Conservation (phyloP, 1,140 invertebrate species). For the Trichogramma pretiosum region DNA sequence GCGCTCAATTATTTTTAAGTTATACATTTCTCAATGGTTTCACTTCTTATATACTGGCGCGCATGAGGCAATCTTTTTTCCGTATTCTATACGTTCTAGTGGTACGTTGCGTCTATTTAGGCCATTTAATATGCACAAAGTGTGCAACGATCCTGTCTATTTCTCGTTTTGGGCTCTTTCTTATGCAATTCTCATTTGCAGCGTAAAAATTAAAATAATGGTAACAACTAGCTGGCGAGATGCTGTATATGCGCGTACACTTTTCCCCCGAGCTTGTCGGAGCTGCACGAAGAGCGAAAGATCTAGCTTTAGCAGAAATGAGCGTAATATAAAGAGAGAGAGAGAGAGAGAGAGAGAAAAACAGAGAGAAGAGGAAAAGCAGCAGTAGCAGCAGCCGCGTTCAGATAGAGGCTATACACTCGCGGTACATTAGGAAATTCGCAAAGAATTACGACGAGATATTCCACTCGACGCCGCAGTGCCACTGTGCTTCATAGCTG, state of each 20-base stretch:
- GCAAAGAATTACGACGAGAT: slow-evolving; percentile 26
- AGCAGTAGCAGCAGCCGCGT: neutral
- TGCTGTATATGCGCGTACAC: too few species aligned
- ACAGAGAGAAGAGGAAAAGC: neutral
- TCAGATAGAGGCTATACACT: neutral
- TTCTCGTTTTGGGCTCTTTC: too few species aligned
- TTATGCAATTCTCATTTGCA: slow-evolving; percentile 8
- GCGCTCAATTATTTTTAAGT: too few species aligned
- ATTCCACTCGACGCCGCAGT: slow-evolving; percentile 12
- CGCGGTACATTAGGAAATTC: slow-evolving; percentile 25
- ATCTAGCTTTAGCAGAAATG: neutral
- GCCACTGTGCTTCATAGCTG: too few species aligned
- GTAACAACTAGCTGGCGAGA: slow-evolving; percentile 7
- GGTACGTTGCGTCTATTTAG: too few species aligned
- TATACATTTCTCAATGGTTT: too few species aligned
- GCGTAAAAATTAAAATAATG: slow-evolving; percentile 18
- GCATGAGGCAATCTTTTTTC: too few species aligned
- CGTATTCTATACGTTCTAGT: too few species aligned
- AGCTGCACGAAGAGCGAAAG: too few species aligned
- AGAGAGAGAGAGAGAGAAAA: neutral
- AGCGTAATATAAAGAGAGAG: neutral
- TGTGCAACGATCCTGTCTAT: neutral
- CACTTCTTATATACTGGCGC: too few species aligned
- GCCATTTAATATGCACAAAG: slow-evolving; percentile 12
- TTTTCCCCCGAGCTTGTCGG: too few species aligned